These are phyloP conservation scores for Lochmaea capreae DNA, from an alignment of 2,888 invertebrate genomes.

Conservation along the genomic window DNA sequence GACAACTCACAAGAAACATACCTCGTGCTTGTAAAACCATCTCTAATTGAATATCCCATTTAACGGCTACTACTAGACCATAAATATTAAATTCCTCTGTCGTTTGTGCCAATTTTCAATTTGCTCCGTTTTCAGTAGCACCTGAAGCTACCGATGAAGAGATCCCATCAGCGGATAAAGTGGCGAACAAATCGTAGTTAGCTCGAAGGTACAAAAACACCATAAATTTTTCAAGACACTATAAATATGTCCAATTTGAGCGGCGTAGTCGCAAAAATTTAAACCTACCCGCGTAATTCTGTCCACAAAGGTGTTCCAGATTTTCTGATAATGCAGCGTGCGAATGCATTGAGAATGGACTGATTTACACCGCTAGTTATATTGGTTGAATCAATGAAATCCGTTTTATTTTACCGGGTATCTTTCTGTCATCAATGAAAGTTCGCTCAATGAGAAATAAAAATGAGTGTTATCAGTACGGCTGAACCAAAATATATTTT, in stretches of 20 bases:
- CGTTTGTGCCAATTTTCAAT: conserved; percentile 40
- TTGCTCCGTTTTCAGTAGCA: conserved; percentile 35
- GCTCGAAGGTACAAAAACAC: conserved; percentile 53
- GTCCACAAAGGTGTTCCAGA: conserved; percentile 51
- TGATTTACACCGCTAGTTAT: conserved; percentile 45
- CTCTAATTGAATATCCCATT: too few species aligned
- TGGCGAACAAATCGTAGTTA: conserved; percentile 47
- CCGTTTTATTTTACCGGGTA: background rate
- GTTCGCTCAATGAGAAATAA: too few species aligned
- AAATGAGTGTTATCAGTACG: too few species aligned
- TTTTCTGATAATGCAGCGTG: conserved; percentile 52
- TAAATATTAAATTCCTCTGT: background rate
- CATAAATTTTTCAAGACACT: conserved; percentile 52
- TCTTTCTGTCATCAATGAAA: too few species aligned
- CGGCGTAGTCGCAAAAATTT: conserved; percentile 45
- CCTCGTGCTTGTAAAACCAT: too few species aligned
- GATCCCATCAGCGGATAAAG: conserved; percentile 41
- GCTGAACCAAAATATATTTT: too few species aligned
- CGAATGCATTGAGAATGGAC: conserved; percentile 40
- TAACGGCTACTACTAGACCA: background rate
- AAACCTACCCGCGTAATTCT: conserved; percentile 45
- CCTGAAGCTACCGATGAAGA: conserved; percentile 31
- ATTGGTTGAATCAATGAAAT: conserved; percentile 38
- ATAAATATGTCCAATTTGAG: conserved; percentile 53
- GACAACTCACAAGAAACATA: too few species aligned